Conservation (phyloP, 1,140 invertebrate species). For the Drosophila ficusphila region DNA sequence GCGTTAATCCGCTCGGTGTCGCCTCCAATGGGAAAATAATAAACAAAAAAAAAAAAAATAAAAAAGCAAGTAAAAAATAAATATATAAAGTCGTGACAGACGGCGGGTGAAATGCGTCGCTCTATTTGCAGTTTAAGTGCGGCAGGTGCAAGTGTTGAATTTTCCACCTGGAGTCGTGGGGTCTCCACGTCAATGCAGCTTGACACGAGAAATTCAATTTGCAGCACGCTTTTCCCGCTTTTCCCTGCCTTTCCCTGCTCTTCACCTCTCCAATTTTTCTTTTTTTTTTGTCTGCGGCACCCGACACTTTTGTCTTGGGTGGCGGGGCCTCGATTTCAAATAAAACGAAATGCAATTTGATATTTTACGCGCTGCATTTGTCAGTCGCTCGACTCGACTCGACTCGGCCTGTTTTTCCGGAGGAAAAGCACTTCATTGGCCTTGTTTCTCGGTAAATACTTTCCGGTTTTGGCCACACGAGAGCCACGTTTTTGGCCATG, state of each 20-base stretch:
- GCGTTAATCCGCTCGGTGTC: conserved; percentile 20
- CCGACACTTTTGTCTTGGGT: conserved; percentile 23
- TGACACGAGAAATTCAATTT: conserved; percentile 76
- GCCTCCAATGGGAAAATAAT: conserved; percentile 8
- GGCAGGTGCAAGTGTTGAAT: conserved; percentile 36
- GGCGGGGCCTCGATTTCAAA: conserved; percentile 49
- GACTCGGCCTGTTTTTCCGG: conserved; percentile 9
- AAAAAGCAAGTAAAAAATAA: background rate
- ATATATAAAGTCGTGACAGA: conserved; percentile 14
- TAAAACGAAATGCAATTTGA: conserved; percentile 73
- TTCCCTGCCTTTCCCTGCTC: no score
- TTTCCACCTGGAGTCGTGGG: background rate
- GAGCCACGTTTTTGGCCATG: background rate
- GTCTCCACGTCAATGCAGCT: conserved; percentile 56
- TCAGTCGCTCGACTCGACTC: conserved; percentile 22
- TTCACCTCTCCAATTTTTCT: conserved; percentile 35
- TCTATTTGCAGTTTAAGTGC: conserved; percentile 46
- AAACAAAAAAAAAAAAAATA: conserved; percentile 2
- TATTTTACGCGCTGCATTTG: conserved; percentile 68
- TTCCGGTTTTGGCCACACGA: conserved; percentile 16
- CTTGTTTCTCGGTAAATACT: conserved; percentile 16
- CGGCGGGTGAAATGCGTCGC: conserved; percentile 41
- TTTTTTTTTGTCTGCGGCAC: background rate
- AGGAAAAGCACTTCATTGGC: conserved; percentile 34
- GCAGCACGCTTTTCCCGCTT: conserved; percentile 37